A percentile compares a stretch with the other conserved stretches of the same genome.
phyloP scores from a whole-genome alignment of 2,113 vertebrate genomes.

The Dicentrarchus labrax region DNA sequence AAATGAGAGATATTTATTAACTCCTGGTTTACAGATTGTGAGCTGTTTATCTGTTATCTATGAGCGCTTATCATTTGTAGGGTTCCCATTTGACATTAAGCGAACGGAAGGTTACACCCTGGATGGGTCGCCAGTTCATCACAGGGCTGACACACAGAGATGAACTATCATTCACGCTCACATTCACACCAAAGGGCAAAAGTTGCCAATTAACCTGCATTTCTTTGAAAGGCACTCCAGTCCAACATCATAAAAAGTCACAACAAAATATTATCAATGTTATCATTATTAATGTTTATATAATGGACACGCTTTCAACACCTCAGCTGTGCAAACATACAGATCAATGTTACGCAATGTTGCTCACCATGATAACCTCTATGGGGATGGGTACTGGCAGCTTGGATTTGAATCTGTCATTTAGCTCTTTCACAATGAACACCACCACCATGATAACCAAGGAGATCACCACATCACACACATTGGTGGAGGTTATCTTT shows the following conservation, averaged over 20 bases:
- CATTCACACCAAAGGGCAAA: too few relatives aligned
- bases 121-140: too few relatives aligned
- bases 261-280: background rate
- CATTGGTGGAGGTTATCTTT: slow-evolving; percentile 89
- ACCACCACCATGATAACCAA: slow-evolving; percentile 89
- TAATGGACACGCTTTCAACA: background rate
- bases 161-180: too few relatives aligned
- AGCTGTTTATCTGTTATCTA: background rate
- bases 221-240: background rate
- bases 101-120: too few relatives aligned
- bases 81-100: too few relatives aligned
- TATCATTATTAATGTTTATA: slow-evolving; percentile 13
- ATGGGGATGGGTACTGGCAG: slow-evolving; percentile 94
- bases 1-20: background rate
- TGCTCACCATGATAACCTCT: slow-evolving; percentile 94
- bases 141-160: too few relatives aligned
- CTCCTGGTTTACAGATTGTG: background rate
- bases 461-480: slow-evolving; percentile 92
- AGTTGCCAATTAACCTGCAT: too few relatives aligned
- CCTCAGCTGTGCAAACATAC: background rate
- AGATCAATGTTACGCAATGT: background rate
- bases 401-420: slow-evolving; percentile 91
- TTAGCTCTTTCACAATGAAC: slow-evolving; percentile 92
- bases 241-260: background rate
- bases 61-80: too few relatives aligned